A percentile compares a stretch with the other conserved stretches of the same genome.
phyloP scores from a whole-genome alignment of 2,797 vertebrate species.

The Tadarida brasiliensis region DNA sequence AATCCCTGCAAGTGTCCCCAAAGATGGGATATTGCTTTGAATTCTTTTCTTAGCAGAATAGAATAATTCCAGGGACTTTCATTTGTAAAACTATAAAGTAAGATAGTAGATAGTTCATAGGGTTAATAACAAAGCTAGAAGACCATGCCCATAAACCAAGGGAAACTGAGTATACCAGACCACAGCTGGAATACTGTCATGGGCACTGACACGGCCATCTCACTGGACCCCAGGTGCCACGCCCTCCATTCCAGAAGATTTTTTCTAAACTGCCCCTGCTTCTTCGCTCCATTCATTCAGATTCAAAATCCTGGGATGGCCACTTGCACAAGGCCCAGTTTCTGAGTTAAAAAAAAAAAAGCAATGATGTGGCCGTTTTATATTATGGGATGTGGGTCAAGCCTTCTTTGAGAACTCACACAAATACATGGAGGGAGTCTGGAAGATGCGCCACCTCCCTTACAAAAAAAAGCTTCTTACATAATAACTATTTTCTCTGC shows the following conservation, averaged over 20 bases:
- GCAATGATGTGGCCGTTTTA: neutral
- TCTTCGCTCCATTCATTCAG: slow-evolving; percentile 3
- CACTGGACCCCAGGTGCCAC: neutral
- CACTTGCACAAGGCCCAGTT: neutral
- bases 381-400: neutral
- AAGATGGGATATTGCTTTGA: slow-evolving; percentile 13
- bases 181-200: neutral
- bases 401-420: neutral
- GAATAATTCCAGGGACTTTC: neutral
- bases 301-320: neutral
- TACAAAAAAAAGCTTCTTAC: neutral
- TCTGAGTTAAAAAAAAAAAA: neutral
- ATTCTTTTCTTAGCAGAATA: slow-evolving; percentile 32
- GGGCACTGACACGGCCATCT: neutral
- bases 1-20: slow-evolving; percentile 27
- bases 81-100: neutral
- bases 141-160: neutral
- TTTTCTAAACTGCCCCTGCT: neutral
- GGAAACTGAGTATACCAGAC: neutral
- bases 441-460: neutral
- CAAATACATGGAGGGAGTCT: neutral
- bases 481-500: slow-evolving; percentile 10
- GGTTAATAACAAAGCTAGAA: neutral
- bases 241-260: neutral
- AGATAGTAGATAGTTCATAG: neutral